These are phyloP conservation scores for Cryptotis parvus DNA, from an alignment of 2,113 vertebrate species.

Conservation along the genomic window DNA sequence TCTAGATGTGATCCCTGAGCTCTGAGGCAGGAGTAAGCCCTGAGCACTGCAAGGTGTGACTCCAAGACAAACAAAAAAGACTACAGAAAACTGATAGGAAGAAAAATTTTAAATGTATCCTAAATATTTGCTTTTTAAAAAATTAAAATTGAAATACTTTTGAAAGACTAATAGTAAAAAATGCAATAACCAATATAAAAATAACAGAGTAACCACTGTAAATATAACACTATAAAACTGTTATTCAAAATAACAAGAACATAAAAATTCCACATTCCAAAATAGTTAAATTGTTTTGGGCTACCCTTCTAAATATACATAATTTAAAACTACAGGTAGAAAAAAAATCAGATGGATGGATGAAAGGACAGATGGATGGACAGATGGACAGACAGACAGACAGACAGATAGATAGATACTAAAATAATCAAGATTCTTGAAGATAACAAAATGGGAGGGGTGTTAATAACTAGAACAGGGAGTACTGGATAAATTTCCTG, in stretches of 20 bases:
- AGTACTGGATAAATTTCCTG: neutral
- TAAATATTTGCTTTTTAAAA: neutral
- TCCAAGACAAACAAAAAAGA: neutral
- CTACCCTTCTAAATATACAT: neutral
- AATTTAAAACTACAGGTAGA: conserved; percentile 6
- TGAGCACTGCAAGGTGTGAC: too few relatives aligned
- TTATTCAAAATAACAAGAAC: conserved; percentile 34
- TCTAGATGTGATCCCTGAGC: too few relatives aligned
- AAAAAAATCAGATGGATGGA: too few relatives aligned
- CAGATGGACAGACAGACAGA: too few relatives aligned
- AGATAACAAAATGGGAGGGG: neutral
- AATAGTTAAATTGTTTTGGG: conserved; percentile 15
- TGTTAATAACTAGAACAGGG: neutral
- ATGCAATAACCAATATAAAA: neutral
- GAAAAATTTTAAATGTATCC: too few relatives aligned
- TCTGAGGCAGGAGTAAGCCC: too few relatives aligned
- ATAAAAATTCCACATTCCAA: neutral
- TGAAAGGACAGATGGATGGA: too few relatives aligned
- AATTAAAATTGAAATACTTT: conserved; percentile 13
- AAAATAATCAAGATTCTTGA: neutral
- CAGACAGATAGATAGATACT: too few relatives aligned
- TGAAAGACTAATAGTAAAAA: neutral
- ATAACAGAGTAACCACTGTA: neutral
- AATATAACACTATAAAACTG: too few relatives aligned
- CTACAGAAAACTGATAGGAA: neutral